Percentiles rank a stretch among this genome's conserved stretches.
These are phyloP conservation scores for Punctoribates punctum DNA, from an alignment of 2,888 invertebrate species.

Conservation along the genomic window DNA sequence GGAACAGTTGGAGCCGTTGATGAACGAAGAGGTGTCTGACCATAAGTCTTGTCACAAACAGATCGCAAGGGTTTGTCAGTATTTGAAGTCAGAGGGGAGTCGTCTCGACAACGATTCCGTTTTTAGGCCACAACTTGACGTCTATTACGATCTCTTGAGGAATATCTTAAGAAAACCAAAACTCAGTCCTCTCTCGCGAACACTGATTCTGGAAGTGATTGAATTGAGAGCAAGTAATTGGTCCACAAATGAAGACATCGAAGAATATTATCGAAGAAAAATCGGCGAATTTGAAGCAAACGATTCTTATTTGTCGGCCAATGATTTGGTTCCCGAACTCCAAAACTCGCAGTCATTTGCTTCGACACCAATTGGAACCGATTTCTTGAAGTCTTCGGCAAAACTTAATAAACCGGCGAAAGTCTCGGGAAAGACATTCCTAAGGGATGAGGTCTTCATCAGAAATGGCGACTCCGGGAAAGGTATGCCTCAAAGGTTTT, in stretches of 20 bases:
- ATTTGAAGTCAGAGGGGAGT: conserved; percentile 69
- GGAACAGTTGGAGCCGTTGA: neutral
- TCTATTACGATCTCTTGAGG: conserved; percentile 76
- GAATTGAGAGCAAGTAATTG: conserved; percentile 88
- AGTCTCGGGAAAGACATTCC: conserved; percentile 87
- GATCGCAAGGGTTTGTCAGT: conserved; percentile 72
- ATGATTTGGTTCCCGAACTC: neutral
- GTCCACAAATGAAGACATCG: conserved; percentile 78
- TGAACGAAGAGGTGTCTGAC: neutral
- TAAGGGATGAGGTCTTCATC: conserved; percentile 91
- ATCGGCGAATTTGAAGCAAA: conserved; percentile 55
- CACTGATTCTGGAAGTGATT: conserved; percentile 84
- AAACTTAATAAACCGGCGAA: conserved; percentile 83
- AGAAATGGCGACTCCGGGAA: conserved; percentile 93
- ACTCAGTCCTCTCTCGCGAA: conserved; percentile 76
- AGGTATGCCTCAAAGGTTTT: conserved; percentile 61
- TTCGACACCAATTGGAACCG: conserved; percentile 52
- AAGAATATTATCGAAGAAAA: conserved; percentile 68
- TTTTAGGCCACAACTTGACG: conserved; percentile 78
- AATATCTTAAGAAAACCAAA: conserved; percentile 83
- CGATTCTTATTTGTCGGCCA: conserved; percentile 43
- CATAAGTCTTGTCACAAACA: conserved; percentile 65
- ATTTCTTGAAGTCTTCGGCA: conserved; percentile 79
- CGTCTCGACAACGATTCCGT: conserved; percentile 68
- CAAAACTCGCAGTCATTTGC: conserved; percentile 34